These are phyloP conservation scores for Drosophila maculinotata DNA, from an alignment of 2,888 invertebrate genomes.

Conservation along the genomic window DNA sequence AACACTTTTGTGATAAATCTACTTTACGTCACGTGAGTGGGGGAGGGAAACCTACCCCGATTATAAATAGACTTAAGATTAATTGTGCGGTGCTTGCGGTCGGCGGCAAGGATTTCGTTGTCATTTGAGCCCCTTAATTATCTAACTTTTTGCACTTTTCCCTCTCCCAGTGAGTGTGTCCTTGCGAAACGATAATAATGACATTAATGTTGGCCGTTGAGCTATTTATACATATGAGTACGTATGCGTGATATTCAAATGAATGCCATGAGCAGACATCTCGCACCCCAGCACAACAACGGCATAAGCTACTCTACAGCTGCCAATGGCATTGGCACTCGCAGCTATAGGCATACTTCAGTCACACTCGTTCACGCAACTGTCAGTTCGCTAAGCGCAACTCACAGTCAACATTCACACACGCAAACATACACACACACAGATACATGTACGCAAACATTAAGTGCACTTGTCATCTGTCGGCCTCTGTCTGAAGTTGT, in stretches of 20 bases:
- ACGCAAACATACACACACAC: constrained; percentile 10
- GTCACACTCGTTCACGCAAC: constrained; percentile 58
- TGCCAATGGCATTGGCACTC: constrained; percentile 28
- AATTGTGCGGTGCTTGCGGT: constrained; percentile 61
- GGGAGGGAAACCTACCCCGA: constrained; percentile 27
- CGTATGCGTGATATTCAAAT: constrained; percentile 48
- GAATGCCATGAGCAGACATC: constrained; percentile 66
- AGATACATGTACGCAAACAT: constrained; percentile 16
- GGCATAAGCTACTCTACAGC: too few species aligned
- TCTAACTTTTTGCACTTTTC: constrained; percentile 14
- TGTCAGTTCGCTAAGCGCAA: constrained; percentile 55
- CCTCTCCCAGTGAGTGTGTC: constrained; percentile 10
- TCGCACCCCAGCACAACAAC: constrained; percentile 12
- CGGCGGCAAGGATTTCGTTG: constrained; percentile 33
- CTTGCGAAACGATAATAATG: constrained; percentile 40
- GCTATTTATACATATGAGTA: constrained; percentile 3
- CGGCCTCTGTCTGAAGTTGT: constrained; percentile 24
- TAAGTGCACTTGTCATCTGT: constrained; percentile 67
- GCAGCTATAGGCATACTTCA: constrained; percentile 40
- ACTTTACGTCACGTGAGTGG: constrained; percentile 15
- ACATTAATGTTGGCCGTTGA: constrained; percentile 52
- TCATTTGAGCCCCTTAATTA: constrained; percentile 56
- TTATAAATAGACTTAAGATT: constrained; percentile 56
- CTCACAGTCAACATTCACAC: constrained; percentile 20
- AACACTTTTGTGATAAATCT: constrained; percentile 54